These are phyloP conservation scores for Petromus typicus DNA, from an alignment of 2,113 vertebrate species.

Conservation along the genomic window DNA sequence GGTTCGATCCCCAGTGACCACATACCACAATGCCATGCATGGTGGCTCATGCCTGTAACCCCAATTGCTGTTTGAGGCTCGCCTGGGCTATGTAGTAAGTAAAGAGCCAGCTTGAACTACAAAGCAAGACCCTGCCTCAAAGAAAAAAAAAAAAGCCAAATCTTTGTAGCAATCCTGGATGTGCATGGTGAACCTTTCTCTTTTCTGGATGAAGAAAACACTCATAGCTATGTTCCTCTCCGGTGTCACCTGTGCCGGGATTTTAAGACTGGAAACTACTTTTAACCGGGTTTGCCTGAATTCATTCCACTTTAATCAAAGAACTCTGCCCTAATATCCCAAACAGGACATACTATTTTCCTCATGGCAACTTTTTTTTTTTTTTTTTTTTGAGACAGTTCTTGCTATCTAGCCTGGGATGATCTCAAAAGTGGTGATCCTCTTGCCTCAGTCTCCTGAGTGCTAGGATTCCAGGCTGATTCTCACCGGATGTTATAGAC, in stretches of 20 bases:
- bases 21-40: no score
- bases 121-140: no score
- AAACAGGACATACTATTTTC: neutral
- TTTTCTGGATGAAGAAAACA: constrained; percentile 2
- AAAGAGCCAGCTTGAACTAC: no score
- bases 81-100: no score
- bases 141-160: no score
- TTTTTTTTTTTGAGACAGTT: no score
- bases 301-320: neutral
- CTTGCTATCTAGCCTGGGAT: neutral
- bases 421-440: neutral
- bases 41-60: no score
- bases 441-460: neutral
- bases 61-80: no score
- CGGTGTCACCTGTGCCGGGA: neutral
- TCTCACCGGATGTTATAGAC: neutral
- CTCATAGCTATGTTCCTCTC: neutral
- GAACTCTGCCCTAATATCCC: neutral
- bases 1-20: no score
- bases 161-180: no score
- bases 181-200: neutral
- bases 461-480: neutral
- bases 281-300: neutral
- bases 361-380: neutral
- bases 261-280: neutral